phyloP scores from a whole-genome alignment of 2,113 vertebrate species.

The Cromileptes altivelis region DNA sequence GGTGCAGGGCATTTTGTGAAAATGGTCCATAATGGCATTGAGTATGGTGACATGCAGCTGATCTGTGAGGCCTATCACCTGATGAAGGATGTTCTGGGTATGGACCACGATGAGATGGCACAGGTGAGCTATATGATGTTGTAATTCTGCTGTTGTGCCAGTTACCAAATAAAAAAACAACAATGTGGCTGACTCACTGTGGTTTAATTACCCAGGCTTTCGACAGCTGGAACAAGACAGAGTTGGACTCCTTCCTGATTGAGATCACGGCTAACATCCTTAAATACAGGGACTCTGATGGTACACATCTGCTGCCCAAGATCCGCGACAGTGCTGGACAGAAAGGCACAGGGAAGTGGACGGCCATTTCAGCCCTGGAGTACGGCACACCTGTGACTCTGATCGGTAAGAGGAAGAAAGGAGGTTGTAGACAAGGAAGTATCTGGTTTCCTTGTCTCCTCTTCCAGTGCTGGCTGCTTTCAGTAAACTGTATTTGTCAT shows the following conservation, averaged over 20 bases:
- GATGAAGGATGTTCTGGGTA: conserved; percentile 94
- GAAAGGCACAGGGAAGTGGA: conserved; percentile 99
- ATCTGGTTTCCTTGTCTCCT: conserved; percentile 21
- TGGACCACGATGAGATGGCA: conserved; percentile 94
- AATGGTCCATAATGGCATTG: conserved; percentile 99
- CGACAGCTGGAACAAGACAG: conserved; percentile 95
- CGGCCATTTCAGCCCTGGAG: conserved; percentile 94
- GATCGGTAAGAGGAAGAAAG: conserved; percentile 88
- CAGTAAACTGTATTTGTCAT: conserved; percentile 27
- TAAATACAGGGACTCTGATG: conserved; percentile 89
- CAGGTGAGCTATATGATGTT: conserved; percentile 80
- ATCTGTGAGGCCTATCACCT: conserved; percentile 98
- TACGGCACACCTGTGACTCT: conserved; percentile 95
- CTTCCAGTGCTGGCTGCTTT: conserved; percentile 3
- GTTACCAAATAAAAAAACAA: background rate
- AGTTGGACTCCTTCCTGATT: conserved; percentile 97
- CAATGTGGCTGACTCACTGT: background rate
- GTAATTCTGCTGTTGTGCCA: background rate
- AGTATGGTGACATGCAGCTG: conserved; percentile 99
- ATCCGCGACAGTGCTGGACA: conserved; percentile 96
- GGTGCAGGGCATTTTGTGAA: conserved; percentile 98
- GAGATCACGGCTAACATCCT: conserved; percentile 98
- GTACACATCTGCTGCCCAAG: conserved; percentile 92
- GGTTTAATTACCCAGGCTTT: conserved; percentile 84
- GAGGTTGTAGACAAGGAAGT: conserved; percentile 46